Conservation (phyloP, 2,113 vertebrate genomes). For the Marmota flaviventris region DNA sequence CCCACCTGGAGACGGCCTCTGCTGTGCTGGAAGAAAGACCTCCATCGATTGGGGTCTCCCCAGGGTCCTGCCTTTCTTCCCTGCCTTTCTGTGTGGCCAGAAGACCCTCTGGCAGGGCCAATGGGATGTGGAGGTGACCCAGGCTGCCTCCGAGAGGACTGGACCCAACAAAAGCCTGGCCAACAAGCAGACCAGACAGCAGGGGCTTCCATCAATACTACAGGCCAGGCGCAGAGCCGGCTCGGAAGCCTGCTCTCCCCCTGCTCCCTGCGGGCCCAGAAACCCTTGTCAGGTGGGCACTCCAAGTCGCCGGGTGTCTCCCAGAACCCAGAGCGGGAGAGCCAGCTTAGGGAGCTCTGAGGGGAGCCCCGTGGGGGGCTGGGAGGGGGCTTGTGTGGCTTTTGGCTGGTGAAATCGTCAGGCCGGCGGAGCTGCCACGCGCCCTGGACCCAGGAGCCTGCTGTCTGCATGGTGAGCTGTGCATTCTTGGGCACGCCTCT, state of each 20-base stretch:
- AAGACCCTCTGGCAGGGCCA: conserved; percentile 49
- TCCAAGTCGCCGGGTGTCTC: too few species aligned
- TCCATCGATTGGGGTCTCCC: not conserved
- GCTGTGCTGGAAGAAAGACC: not conserved
- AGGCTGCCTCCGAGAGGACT: conserved; percentile 63
- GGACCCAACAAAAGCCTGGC: conserved; percentile 64
- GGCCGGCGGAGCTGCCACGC: rapidly evolving
- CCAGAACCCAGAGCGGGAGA: too few species aligned
- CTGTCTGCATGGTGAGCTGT: too few species aligned
- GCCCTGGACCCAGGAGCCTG: not conserved
- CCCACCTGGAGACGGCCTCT: not conserved
- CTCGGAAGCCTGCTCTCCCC: conserved; percentile 35
- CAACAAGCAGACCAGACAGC: conserved; percentile 32
- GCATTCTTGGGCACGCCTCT: too few species aligned
- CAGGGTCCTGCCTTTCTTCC: conserved; percentile 57
- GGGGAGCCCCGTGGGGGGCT: not conserved
- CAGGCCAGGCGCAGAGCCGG: conserved; percentile 82
- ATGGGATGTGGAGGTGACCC: conserved; percentile 79
- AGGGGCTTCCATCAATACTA: conserved; percentile 77
- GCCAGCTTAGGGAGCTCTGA: too few species aligned
- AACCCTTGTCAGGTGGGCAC: too few species aligned
- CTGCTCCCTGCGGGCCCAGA: not conserved
- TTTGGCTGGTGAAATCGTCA: too few species aligned
- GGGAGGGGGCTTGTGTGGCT: not conserved
- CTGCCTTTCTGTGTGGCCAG: conserved; percentile 61